Conservation (phyloP, 2,888 invertebrate genomes). For the Celastrina argiolus region DNA sequence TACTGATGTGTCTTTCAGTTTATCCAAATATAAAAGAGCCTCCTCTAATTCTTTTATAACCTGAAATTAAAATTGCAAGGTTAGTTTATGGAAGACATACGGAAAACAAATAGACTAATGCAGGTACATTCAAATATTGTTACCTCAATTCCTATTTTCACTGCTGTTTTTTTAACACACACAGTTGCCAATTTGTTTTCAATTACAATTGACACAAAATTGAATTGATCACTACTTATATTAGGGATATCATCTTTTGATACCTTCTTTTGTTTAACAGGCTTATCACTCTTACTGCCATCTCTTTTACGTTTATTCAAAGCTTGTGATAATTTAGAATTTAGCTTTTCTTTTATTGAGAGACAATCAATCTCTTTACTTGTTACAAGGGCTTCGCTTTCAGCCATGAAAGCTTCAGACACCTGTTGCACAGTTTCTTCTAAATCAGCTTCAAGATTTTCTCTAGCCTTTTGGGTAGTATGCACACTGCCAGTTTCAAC, state of each 20-base stretch:
- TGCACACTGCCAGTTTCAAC: conserved; percentile 51
- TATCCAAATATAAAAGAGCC: conserved; percentile 74
- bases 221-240: conserved; percentile 38
- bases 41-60: conserved; percentile 86
- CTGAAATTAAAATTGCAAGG: conserved; percentile 64
- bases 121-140: conserved; percentile 31
- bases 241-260: conserved; percentile 37
- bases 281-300: conserved; percentile 53
- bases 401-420: conserved; percentile 43
- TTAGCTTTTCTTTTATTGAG: conserved; percentile 67
- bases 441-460: conserved; percentile 34
- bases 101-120: neutral
- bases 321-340: conserved; percentile 63
- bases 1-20: conserved; percentile 68
- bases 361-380: conserved; percentile 67
- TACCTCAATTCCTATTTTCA: conserved; percentile 55
- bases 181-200: conserved; percentile 61
- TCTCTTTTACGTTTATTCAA: conserved; percentile 68
- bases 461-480: conserved; percentile 32
- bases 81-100: neutral
- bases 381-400: conserved; percentile 43
- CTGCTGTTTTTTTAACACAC: conserved; percentile 50
- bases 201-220: conserved; percentile 52
- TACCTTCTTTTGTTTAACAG: conserved; percentile 54
- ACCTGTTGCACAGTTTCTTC: conserved; percentile 31